Percentiles rank a stretch among this genome's conserved stretches.
These are phyloP conservation scores for Falcunculus frontatus DNA, from an alignment of 2,113 vertebrate genomes.

Conservation along the genomic window DNA sequence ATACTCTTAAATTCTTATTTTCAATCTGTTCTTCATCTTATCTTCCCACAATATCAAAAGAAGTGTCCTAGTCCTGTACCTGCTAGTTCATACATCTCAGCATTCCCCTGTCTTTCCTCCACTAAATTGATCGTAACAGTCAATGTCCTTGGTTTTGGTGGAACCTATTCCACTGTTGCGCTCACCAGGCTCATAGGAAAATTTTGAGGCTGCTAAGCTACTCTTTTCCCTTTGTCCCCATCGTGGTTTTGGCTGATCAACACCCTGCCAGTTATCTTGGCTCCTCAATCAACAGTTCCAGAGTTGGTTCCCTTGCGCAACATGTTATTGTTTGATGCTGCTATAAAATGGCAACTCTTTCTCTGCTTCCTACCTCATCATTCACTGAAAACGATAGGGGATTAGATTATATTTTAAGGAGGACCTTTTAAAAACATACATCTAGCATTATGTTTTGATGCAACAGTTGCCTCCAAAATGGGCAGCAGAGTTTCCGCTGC, in stretches of 20 bases:
- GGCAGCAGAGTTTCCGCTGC: neutral
- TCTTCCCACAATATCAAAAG: neutral
- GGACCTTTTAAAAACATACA: neutral
- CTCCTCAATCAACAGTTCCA: neutral
- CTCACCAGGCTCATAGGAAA: neutral
- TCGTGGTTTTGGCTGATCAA: neutral
- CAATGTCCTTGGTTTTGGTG: neutral
- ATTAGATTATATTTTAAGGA: neutral
- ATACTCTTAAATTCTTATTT: neutral
- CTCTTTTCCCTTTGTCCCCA: neutral
- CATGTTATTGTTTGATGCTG: neutral
- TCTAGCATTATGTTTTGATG: neutral
- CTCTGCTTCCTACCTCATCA: neutral
- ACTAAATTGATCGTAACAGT: neutral
- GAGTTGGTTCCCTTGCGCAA: neutral
- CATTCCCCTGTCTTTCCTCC: neutral
- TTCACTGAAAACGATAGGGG: neutral
- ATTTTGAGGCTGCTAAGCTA: neutral
- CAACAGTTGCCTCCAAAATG: neutral
- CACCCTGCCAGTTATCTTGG: neutral
- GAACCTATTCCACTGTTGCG: neutral
- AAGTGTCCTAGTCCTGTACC: neutral
- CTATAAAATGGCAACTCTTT: neutral
- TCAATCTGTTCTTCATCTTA: neutral
- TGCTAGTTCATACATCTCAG: neutral